These are phyloP conservation scores for Hydropsyche tenuis DNA, from an alignment of 1,140 invertebrate genomes.

Conservation along the genomic window DNA sequence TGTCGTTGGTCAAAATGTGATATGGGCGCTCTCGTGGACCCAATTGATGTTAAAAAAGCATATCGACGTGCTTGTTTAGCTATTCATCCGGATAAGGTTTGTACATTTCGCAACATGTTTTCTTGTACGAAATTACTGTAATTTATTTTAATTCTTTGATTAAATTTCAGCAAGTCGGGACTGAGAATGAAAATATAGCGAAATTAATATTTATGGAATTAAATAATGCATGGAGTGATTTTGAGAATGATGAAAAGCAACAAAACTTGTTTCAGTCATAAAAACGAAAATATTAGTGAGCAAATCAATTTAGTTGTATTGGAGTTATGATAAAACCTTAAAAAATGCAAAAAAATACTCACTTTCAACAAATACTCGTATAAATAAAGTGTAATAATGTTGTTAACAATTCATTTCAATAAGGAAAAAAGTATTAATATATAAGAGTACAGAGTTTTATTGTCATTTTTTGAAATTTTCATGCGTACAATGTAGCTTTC, in stretches of 20 bases:
- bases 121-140: neutral
- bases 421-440: neutral
- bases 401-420: neutral
- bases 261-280: slow-evolving; percentile 77
- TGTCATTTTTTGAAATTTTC: neutral
- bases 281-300: slow-evolving; percentile 23
- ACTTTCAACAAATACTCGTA: neutral
- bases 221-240: slow-evolving; percentile 98
- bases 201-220: slow-evolving; percentile 98
- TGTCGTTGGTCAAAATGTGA: slow-evolving; percentile 91
- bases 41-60: slow-evolving; percentile 93
- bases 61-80: slow-evolving; percentile 95
- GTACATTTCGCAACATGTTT: neutral
- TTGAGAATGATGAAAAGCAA: slow-evolving; percentile 89
- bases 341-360: neutral
- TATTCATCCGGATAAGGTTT: slow-evolving; percentile 98
- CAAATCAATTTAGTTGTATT: neutral
- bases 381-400: neutral
- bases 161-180: slow-evolving; percentile 83
- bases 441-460: neutral
- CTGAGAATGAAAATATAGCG: slow-evolving; percentile 88
- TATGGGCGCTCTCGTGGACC: slow-evolving; percentile 91
- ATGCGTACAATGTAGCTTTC: neutral
- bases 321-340: slow-evolving; percentile 17
- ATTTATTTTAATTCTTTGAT: slow-evolving; percentile 39